Evolutionary conservation across 2,888 invertebrate genomes (phyloP).

Genomic region (Pimpla rufipes): DNA sequence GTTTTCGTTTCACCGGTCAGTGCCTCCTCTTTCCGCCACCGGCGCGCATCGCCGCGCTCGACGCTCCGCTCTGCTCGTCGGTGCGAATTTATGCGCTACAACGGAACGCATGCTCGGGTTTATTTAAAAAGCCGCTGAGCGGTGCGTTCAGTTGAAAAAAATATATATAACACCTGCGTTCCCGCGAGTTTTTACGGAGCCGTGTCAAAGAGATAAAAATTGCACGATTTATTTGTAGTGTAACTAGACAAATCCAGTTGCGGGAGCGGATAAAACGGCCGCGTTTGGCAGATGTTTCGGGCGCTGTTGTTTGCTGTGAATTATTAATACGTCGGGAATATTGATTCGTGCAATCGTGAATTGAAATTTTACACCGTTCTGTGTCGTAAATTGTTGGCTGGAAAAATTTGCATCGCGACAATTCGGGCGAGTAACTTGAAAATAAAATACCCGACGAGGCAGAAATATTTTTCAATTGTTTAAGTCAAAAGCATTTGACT

Average conservation of each 20-base stretch:
- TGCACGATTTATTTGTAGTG: neutral
- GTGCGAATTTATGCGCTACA: slow-evolving; percentile 15
- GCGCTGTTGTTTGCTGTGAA: neutral
- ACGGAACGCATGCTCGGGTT: neutral
- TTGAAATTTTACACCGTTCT: neutral
- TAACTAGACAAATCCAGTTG: neutral
- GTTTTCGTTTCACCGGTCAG: slow-evolving; percentile 29
- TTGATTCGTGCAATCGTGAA: neutral
- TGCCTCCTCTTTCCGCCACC: slow-evolving; percentile 17
- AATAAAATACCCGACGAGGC: no score
- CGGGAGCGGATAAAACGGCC: neutral
- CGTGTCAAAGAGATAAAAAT: neutral
- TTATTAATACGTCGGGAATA: neutral
- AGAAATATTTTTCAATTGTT: no score
- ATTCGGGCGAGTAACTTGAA: no score
- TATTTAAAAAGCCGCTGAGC: slow-evolving; percentile 2
- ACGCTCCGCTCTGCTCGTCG: neutral
- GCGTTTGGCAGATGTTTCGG: neutral
- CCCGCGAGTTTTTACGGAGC: neutral
- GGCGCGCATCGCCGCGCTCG: neutral
- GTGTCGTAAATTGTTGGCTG: no score
- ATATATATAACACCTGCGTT: neutral
- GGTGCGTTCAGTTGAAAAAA: neutral
- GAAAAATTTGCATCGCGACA: no score
- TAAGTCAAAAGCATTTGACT: no score